Conservation (phyloP, 2,113 vertebrate genomes). For the Hydrolagus affinis region DNA sequence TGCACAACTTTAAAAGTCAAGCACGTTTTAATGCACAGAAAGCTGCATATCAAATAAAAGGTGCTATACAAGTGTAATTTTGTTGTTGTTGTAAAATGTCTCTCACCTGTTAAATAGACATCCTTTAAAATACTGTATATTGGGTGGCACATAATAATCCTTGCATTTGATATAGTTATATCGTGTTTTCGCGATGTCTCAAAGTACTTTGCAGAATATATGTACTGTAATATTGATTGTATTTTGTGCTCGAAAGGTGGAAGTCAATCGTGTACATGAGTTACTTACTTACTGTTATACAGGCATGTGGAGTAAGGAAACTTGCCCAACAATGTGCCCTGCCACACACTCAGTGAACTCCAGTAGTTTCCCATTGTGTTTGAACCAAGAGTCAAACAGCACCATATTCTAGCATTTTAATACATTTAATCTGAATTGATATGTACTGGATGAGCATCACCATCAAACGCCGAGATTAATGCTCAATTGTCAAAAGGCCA, state of each 20-base stretch:
- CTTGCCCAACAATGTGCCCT: background rate
- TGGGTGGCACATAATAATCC: too few species aligned
- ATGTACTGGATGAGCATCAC: background rate
- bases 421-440: background rate
- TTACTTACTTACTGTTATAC: too few species aligned
- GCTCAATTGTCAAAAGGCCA: background rate
- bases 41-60: background rate
- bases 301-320: too few species aligned
- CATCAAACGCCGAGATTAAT: background rate
- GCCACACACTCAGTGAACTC: background rate
- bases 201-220: too few species aligned
- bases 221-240: too few species aligned
- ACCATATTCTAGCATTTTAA: background rate
- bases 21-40: background rate
- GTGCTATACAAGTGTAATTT: too few species aligned
- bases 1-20: too few species aligned
- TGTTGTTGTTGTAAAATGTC: too few species aligned
- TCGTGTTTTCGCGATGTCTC: too few species aligned
- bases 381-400: background rate
- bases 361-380: background rate
- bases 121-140: background rate
- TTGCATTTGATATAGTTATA: too few species aligned
- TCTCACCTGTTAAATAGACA: conserved; percentile 15
- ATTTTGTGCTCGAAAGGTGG: too few species aligned
- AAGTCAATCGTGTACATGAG: too few species aligned